phyloP scores from a whole-genome alignment of 2,113 vertebrate species.

The Eidolon helvum region DNA sequence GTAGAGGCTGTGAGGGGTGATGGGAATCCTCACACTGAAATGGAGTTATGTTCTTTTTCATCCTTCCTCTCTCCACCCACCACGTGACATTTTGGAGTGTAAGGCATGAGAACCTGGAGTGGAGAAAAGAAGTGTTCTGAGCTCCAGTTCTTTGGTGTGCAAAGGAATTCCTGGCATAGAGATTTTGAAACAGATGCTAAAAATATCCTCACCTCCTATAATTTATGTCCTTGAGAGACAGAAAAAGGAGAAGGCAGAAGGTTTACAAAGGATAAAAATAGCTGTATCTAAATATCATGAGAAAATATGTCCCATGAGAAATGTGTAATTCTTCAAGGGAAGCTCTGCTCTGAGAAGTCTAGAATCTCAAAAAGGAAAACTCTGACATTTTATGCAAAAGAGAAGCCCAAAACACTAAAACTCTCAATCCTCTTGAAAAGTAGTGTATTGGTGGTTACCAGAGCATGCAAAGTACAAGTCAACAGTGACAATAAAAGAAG shows the following conservation, averaged over 20 bases:
- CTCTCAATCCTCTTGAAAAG: neutral
- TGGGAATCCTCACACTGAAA: neutral
- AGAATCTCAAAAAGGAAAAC: neutral
- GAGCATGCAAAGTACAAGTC: neutral
- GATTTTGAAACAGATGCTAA: neutral
- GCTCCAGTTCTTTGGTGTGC: neutral
- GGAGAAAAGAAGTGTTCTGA: slow-evolving; percentile 14
- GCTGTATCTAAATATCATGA: neutral
- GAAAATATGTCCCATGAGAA: neutral
- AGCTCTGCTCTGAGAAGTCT: neutral
- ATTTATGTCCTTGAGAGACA: neutral
- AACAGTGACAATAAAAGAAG: neutral
- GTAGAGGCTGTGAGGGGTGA: neutral
- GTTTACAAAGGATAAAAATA: neutral
- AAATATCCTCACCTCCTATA: neutral
- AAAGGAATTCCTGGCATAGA: neutral
- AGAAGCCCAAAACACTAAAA: neutral
- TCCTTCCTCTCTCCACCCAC: slow-evolving; percentile 8
- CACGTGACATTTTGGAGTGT: neutral
- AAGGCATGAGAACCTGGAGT: slow-evolving; percentile 78
- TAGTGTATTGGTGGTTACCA: accelerated
- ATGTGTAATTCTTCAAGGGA: neutral
- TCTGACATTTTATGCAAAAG: neutral
- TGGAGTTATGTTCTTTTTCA: neutral
- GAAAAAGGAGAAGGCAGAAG: neutral